phyloP scores from a whole-genome alignment of 1,140 invertebrate genomes.

The Polypedilum pembai region DNA sequence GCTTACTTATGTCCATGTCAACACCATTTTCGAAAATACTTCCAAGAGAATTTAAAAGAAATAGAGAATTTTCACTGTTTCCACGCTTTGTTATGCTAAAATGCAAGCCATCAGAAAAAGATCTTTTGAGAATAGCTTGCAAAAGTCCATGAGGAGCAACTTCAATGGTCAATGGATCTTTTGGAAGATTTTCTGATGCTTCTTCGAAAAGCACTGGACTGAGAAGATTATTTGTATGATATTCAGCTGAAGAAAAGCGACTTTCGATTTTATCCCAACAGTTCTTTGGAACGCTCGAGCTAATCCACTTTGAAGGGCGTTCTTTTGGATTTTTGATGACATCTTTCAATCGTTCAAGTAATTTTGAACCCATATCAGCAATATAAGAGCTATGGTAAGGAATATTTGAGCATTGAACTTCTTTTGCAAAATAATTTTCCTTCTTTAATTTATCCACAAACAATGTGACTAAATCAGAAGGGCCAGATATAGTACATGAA shows the following conservation, averaged over 20 bases:
- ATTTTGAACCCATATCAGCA: slow-evolving; percentile 58
- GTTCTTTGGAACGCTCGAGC: slow-evolving; percentile 71
- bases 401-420: slow-evolving; percentile 72
- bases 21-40: slow-evolving; percentile 46
- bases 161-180: slow-evolving; percentile 68
- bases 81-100: slow-evolving; percentile 72
- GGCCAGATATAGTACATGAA: slow-evolving; percentile 80
- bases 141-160: slow-evolving; percentile 79
- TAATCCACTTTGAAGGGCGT: slow-evolving; percentile 74
- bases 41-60: slow-evolving; percentile 64
- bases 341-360: slow-evolving; percentile 63
- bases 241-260: slow-evolving; percentile 73
- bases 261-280: slow-evolving; percentile 64
- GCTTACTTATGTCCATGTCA: slow-evolving; percentile 45
- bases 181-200: slow-evolving; percentile 63
- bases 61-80: slow-evolving; percentile 60
- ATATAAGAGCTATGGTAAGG: slow-evolving; percentile 82
- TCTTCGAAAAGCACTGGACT: slow-evolving; percentile 81
- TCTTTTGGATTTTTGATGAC: slow-evolving; percentile 59
- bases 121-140: slow-evolving; percentile 59
- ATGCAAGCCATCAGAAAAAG: slow-evolving; percentile 53
- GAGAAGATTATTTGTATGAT: slow-evolving; percentile 87
- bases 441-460: slow-evolving; percentile 62
- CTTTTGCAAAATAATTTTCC: slow-evolving; percentile 71
- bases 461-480: slow-evolving; percentile 56